These are phyloP conservation scores for Pristis pectinata DNA, from an alignment of 2,797 vertebrate species.

Conservation along the genomic window DNA sequence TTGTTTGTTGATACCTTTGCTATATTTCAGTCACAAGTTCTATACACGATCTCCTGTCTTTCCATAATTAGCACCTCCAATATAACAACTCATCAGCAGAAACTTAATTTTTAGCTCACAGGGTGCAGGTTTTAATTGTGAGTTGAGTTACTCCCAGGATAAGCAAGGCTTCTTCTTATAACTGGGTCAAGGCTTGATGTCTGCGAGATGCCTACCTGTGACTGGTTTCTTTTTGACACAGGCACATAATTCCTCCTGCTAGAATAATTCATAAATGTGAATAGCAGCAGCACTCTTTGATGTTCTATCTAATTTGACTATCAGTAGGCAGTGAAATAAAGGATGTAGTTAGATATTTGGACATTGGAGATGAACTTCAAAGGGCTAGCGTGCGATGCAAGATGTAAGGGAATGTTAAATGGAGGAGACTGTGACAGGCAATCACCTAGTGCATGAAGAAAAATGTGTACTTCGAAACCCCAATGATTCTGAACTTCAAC, in stretches of 20 bases:
- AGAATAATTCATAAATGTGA: slow-evolving; percentile 15
- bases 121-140: not conserved
- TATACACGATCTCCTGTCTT: not conserved
- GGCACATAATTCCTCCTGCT: not conserved
- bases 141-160: not conserved
- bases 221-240: not conserved
- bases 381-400: not conserved
- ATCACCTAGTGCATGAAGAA: not conserved
- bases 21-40: not conserved
- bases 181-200: not conserved
- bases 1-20: not conserved
- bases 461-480: not conserved
- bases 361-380: slow-evolving; percentile 2
- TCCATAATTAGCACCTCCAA: not conserved
- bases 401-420: slow-evolving; percentile 25
- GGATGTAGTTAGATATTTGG: not conserved
- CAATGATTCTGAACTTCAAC: not conserved
- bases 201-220: not conserved
- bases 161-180: not conserved
- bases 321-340: not conserved
- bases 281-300: not conserved
- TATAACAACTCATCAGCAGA: not conserved
- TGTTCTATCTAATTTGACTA: slow-evolving; percentile 1
- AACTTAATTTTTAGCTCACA: not conserved
- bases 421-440: not conserved